Percentiles rank a stretch among this genome's conserved stretches.
phyloP scores from a whole-genome alignment of 2,888 invertebrate species.

The Drosophila parthenogenetica region DNA sequence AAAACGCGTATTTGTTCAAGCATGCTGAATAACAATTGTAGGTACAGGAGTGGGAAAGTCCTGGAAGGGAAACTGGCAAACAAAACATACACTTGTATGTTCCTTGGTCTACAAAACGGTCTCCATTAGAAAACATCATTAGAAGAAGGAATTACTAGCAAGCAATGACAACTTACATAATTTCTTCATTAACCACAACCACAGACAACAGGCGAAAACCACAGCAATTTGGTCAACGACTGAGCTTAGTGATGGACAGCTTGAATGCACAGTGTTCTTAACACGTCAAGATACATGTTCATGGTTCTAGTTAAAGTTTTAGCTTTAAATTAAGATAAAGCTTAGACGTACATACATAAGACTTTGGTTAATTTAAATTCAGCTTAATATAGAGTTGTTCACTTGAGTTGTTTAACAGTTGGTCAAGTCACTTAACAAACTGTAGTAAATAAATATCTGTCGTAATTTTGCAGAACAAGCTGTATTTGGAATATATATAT shows the following conservation, averaged over 20 bases:
- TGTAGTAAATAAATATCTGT: slow-evolving; percentile 44
- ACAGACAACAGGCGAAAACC: slow-evolving; percentile 30
- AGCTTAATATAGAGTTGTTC: slow-evolving; percentile 14
- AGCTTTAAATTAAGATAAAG: too few species aligned
- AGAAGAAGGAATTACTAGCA: background rate
- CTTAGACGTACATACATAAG: too few species aligned
- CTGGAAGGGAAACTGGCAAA: background rate
- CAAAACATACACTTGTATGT: background rate
- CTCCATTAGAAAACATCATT: slow-evolving; percentile 21
- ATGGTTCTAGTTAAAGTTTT: too few species aligned
- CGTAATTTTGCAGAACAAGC: slow-evolving; percentile 47
- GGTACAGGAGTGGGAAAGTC: background rate
- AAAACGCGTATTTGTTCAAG: background rate
- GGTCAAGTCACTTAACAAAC: slow-evolving; percentile 68
- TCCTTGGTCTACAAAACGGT: background rate
- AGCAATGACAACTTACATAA: slow-evolving; percentile 43
- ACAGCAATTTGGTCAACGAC: slow-evolving; percentile 40
- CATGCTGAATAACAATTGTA: background rate
- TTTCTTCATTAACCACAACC: slow-evolving; percentile 49
- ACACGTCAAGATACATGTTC: background rate
- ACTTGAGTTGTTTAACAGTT: slow-evolving; percentile 44
- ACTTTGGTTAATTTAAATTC: too few species aligned
- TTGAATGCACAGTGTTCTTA: slow-evolving; percentile 32
- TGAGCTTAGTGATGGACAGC: slow-evolving; percentile 22
- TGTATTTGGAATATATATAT: slow-evolving; percentile 1